Conservation (phyloP, 2,113 vertebrate species). For the Porphyrio hochstetteri region DNA sequence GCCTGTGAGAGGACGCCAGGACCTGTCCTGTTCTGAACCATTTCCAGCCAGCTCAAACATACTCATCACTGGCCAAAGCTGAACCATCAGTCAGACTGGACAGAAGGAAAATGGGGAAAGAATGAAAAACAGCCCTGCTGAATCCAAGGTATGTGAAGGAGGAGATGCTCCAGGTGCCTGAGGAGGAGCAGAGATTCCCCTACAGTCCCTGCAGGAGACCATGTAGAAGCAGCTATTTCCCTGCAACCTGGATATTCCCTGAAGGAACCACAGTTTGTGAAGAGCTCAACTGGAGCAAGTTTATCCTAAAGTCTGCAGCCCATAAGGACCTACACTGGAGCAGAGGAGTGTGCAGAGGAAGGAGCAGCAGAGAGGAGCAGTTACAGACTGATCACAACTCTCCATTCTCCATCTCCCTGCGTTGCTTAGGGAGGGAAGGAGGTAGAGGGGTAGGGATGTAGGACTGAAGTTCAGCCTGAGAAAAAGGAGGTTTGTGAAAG, state of each 20-base stretch:
- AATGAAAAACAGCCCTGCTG: background rate
- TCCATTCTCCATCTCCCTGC: background rate
- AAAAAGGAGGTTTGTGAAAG: accelerated
- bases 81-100: background rate
- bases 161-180: background rate
- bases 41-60: background rate
- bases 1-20: background rate
- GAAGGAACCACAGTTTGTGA: background rate
- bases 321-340: background rate
- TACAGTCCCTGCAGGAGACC: background rate
- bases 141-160: background rate
- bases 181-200: background rate
- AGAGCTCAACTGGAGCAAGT: background rate
- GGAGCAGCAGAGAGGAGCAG: background rate
- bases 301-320: background rate
- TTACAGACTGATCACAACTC: background rate
- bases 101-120: background rate
- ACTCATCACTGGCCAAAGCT: background rate
- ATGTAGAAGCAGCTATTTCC: background rate
- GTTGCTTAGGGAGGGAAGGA: accelerated
- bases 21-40: background rate
- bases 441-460: background rate
- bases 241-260: background rate
- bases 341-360: background rate
- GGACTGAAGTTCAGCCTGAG: background rate